Percentiles rank a stretch among this genome's conserved stretches.
Conservation (phyloP, 2,797 vertebrate species). For the Silurus lanzhouensis region DNA sequence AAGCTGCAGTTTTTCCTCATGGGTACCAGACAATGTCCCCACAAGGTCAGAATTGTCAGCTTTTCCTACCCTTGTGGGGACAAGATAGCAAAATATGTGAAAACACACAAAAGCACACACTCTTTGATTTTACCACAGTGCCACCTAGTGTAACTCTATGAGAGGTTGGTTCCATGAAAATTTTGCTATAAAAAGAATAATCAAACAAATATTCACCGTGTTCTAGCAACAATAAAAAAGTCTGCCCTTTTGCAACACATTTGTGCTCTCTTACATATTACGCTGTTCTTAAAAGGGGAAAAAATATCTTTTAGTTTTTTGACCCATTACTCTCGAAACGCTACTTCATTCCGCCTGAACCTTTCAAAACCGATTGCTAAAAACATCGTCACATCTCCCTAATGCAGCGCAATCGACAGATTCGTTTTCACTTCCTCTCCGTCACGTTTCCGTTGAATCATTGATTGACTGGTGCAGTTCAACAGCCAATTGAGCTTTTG, state of each 20-base stretch:
- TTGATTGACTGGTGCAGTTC: slow-evolving; percentile 61
- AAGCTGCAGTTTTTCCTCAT: background rate
- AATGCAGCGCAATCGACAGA: slow-evolving; percentile 37
- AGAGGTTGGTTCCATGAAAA: background rate
- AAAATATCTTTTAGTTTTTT: background rate
- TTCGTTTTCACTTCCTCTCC: slow-evolving; percentile 45
- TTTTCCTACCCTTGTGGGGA: background rate
- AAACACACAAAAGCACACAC: slow-evolving; percentile 57
- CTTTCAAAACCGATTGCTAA: background rate
- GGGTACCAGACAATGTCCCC: background rate
- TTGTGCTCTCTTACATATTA: background rate
- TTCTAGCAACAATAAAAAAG: background rate
- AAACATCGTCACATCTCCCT: slow-evolving; percentile 25
- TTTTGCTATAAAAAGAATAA: background rate
- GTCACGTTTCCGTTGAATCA: slow-evolving; percentile 42
- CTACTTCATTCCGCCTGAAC: background rate
- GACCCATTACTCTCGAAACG: background rate
- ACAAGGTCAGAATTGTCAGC: background rate
- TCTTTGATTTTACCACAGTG: slow-evolving; percentile 54
- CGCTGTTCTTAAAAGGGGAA: background rate
- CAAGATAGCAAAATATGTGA: background rate
- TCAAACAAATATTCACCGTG: background rate
- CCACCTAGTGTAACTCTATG: slow-evolving; percentile 58
- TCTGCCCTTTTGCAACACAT: background rate
- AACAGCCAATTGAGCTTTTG: slow-evolving; percentile 55